Conservation (phyloP, 2,113 vertebrate species). For the Taurulus bubalis region DNA sequence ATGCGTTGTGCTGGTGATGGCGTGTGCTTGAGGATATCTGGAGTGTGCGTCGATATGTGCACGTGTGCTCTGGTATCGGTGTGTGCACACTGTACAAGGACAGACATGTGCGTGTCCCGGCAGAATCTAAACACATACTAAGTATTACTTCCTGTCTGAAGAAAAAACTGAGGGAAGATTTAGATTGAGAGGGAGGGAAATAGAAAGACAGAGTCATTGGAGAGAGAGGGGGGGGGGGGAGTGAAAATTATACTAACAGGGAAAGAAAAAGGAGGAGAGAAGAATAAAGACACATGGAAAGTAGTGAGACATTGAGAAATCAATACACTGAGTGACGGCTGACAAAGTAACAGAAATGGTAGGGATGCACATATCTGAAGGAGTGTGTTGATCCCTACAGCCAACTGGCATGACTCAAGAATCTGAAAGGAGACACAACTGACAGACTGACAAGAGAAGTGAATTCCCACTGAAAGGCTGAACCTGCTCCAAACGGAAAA, state of each 20-base stretch:
- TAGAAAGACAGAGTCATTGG: slow-evolving; percentile 26
- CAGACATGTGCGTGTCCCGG: slow-evolving; percentile 21
- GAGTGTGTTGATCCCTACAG: slow-evolving; percentile 20
- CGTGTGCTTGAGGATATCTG: background rate
- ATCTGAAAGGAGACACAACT: slow-evolving; percentile 14
- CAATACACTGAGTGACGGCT: background rate
- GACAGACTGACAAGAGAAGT: slow-evolving; percentile 2
- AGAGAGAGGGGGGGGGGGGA: slow-evolving; percentile 7
- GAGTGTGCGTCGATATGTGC: background rate
- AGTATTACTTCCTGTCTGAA: slow-evolving; percentile 76
- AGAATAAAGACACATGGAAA: slow-evolving; percentile 19
- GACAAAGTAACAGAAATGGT: slow-evolving; percentile 29
- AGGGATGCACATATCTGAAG: slow-evolving; percentile 26
- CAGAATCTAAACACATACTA: slow-evolving; percentile 72
- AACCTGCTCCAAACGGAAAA: slow-evolving; percentile 1
- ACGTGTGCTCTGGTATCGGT: background rate
- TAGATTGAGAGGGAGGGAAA: slow-evolving; percentile 59
- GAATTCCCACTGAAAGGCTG: slow-evolving; percentile 20
- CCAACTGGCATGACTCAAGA: slow-evolving; percentile 10
- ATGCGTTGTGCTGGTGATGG: background rate
- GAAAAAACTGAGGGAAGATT: slow-evolving; percentile 50
- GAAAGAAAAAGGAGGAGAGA: slow-evolving; percentile 26
- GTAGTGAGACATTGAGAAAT: slow-evolving; percentile 11
- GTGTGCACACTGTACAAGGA: slow-evolving; percentile 16
- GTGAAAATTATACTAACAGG: slow-evolving; percentile 38